Conservation (phyloP, 2,797 vertebrate species). For the Danio tinwini region DNA sequence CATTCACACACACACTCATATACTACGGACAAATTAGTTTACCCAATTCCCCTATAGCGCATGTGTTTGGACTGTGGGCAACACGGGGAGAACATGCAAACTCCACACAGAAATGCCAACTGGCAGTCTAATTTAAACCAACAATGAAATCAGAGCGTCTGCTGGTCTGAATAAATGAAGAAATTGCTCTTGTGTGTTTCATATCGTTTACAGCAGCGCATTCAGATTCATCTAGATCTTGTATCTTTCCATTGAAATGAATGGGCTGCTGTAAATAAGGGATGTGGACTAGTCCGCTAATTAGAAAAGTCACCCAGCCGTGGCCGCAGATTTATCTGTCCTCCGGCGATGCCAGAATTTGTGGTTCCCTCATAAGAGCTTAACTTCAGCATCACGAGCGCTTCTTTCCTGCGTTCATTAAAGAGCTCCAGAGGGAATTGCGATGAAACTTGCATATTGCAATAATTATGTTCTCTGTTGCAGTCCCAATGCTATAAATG, state of each 20-base stretch:
- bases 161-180: not conserved
- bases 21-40: too few species aligned
- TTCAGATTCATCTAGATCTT: not conserved
- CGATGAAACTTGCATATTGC: not conserved
- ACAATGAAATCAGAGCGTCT: not conserved
- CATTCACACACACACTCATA: too few species aligned
- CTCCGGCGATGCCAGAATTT: constrained; percentile 34
- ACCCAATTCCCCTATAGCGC: too few species aligned
- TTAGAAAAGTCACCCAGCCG: constrained; percentile 50
- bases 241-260: constrained; percentile 20
- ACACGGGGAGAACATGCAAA: too few species aligned
- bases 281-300: constrained; percentile 50
- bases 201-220: not conserved
- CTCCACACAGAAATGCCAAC: too few species aligned
- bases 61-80: too few species aligned
- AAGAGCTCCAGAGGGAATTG: constrained; percentile 11
- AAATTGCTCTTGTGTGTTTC: not conserved
- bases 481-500: constrained; percentile 19
- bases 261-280: constrained; percentile 49
- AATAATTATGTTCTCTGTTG: constrained; percentile 9
- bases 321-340: constrained; percentile 28
- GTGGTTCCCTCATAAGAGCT: constrained; percentile 34
- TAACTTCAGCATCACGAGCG: not conserved
- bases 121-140: not conserved
- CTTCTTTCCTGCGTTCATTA: constrained; percentile 16